Evolutionary conservation across 2,888 invertebrate genomes (phyloP).

Genomic region (Drosophila leonis): DNA sequence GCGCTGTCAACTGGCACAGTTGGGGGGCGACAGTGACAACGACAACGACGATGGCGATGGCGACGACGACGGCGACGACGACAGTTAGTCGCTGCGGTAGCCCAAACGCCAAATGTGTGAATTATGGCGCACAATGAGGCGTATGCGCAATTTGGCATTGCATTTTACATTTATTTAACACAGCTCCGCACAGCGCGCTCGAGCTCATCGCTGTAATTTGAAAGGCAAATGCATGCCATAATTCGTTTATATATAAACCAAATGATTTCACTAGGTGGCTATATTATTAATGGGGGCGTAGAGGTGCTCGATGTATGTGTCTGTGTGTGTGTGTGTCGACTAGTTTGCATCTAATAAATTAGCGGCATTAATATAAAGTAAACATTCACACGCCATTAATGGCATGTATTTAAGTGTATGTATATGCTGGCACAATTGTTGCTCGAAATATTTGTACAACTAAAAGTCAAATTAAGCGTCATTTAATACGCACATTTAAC

Average conservation of each 20-base stretch:
- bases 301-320: neutral
- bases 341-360: slow-evolving; percentile 64
- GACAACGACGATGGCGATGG: too few relatives aligned
- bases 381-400: slow-evolving; percentile 62
- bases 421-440: slow-evolving; percentile 37
- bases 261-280: slow-evolving; percentile 69
- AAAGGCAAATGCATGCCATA: slow-evolving; percentile 65
- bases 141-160: slow-evolving; percentile 55
- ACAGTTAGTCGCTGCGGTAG: slow-evolving; percentile 31
- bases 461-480: slow-evolving; percentile 62
- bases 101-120: slow-evolving; percentile 56
- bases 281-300: slow-evolving; percentile 18
- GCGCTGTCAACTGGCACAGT: slow-evolving; percentile 71
- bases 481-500: slow-evolving; percentile 69
- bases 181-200: neutral
- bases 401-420: neutral
- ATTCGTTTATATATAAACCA: slow-evolving; percentile 73
- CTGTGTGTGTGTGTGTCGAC: slow-evolving; percentile 10
- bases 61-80: slow-evolving; percentile 1
- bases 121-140: slow-evolving; percentile 50
- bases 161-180: slow-evolving; percentile 34
- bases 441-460: slow-evolving; percentile 19
- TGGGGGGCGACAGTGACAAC: slow-evolving; percentile 43
- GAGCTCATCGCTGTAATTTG: slow-evolving; percentile 33
- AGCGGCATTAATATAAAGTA: slow-evolving; percentile 55